Evolutionary conservation across 2,797 vertebrate species (phyloP), one percentile per base, ranked within the genome.

Genomic region (Pipistrellus pygmaeus): DNA sequence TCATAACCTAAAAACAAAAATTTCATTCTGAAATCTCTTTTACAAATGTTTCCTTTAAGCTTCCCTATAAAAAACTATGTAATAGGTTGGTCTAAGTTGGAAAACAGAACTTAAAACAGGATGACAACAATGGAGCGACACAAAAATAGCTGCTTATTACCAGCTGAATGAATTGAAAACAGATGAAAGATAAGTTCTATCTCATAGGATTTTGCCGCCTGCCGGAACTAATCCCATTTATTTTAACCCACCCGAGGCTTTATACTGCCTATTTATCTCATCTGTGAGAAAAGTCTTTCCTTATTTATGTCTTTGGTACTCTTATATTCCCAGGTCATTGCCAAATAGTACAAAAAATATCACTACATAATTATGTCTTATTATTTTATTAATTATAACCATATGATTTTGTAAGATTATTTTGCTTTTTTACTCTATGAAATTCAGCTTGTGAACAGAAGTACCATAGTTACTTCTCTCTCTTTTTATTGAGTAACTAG

Each of bases 171-270:
- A 97, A 97, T 96, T 96, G 94, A 96, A 97, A 98, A 97, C 93
- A 75, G 93, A 94, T 97, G 94, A 97, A 97, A 97, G 97, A 96
- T 95, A 97, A 98, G 95, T 97, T 95, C 88, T 85, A 18, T 97
- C 96, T 98, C 89, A 60, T 95, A 95, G 96, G 95, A 97, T 98
- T 98, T 97, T 96, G 80, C 86, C 97, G 93, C 96, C 90, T 97
- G 93, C 93, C 95, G 93, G 95, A 98, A 97, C 95, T 98, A 97
- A 98, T 97, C 95, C 91, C 93, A 96, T 97, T 98, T 98, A 97
- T 32, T 98, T 97, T 97, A 97, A 97, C 96, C 97, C 91, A 97
- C 97, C 95, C 96, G 96, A 97, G 94, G 97, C 90, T 97, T 97
- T 89, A 95, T 87, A 94, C 78, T 96, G 90, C 94, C 35, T 97